Percentiles rank a stretch among this genome's conserved stretches.
These are phyloP conservation scores for Eriosoma lanigerum DNA, from an alignment of 1,140 invertebrate species.

Conservation along the genomic window DNA sequence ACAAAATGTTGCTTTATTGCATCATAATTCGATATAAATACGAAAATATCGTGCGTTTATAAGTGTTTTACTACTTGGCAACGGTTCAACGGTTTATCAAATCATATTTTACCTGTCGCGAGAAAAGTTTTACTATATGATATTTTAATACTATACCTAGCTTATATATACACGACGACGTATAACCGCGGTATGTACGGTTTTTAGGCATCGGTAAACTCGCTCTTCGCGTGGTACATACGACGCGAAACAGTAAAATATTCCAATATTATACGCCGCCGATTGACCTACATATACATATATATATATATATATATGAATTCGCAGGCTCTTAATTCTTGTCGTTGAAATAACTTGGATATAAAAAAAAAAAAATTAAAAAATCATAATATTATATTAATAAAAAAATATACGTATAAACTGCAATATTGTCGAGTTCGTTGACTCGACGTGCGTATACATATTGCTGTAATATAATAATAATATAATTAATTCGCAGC, in stretches of 20 bases:
- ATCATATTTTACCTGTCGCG: slow-evolving; percentile 13
- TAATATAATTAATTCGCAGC: not conserved
- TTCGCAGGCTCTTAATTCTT: not conserved
- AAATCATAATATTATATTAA: not conserved
- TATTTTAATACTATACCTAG: too few species aligned
- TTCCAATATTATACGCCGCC: too few species aligned
- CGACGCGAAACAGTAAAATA: not conserved
- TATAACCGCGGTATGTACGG: not conserved
- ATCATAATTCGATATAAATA: slow-evolving; percentile 35
- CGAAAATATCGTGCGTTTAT: not conserved
- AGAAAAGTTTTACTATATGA: too few species aligned
- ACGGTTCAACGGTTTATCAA: slow-evolving; percentile 16
- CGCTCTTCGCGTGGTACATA: too few species aligned
- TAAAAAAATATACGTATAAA: too few species aligned
- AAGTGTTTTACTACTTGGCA: slow-evolving; percentile 4
- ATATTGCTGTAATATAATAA: not conserved
- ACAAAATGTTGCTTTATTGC: slow-evolving; percentile 10
- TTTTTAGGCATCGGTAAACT: not conserved
- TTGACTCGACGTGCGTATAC: not conserved
- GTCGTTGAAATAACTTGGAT: not conserved
- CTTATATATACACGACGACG: too few species aligned
- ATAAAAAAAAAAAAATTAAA: not conserved
- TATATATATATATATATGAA: too few species aligned
- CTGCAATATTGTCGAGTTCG: slow-evolving; percentile 8
- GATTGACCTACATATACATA: too few species aligned